These are phyloP conservation scores for Philaethria dido DNA, from an alignment of 2,888 invertebrate genomes.

Conservation along the genomic window DNA sequence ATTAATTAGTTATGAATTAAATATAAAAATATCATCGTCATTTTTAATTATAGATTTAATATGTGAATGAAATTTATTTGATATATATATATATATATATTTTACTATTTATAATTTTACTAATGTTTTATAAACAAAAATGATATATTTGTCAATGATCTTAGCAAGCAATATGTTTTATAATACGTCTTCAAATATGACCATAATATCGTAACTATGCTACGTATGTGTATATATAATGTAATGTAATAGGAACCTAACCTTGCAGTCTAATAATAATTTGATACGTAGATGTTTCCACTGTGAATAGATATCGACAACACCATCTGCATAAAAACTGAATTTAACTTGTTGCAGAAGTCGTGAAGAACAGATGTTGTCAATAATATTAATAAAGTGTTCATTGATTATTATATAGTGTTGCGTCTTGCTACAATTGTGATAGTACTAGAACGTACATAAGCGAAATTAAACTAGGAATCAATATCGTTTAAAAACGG, in stretches of 20 bases:
- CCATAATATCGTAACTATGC: slow-evolving; percentile 48
- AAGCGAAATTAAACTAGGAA: neutral
- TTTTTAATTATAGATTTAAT: neutral
- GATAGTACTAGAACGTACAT: neutral
- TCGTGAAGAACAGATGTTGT: slow-evolving; percentile 7
- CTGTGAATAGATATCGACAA: slow-evolving; percentile 56
- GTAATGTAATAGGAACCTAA: slow-evolving; percentile 70
- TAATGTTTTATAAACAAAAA: too few relatives aligned
- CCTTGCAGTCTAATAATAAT: slow-evolving; percentile 79
- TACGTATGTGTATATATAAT: slow-evolving; percentile 50
- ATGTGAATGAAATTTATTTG: neutral
- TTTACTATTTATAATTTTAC: too few relatives aligned
- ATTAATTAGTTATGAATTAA: slow-evolving; percentile 20
- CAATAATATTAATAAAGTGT: slow-evolving; percentile 17
- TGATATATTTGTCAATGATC: neutral
- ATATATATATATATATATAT: too few relatives aligned
- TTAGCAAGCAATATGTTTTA: too few relatives aligned
- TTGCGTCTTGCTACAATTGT: neutral
- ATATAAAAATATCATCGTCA: neutral
- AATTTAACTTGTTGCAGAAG: slow-evolving; percentile 36
- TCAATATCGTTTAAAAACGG: neutral
- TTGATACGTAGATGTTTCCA: slow-evolving; percentile 70
- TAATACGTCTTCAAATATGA: slow-evolving; percentile 42
- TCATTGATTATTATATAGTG: slow-evolving; percentile 9
- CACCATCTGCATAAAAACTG: slow-evolving; percentile 55